These are phyloP conservation scores for Okamejei kenojei DNA, from an alignment of 2,797 vertebrate species.

Conservation along the genomic window DNA sequence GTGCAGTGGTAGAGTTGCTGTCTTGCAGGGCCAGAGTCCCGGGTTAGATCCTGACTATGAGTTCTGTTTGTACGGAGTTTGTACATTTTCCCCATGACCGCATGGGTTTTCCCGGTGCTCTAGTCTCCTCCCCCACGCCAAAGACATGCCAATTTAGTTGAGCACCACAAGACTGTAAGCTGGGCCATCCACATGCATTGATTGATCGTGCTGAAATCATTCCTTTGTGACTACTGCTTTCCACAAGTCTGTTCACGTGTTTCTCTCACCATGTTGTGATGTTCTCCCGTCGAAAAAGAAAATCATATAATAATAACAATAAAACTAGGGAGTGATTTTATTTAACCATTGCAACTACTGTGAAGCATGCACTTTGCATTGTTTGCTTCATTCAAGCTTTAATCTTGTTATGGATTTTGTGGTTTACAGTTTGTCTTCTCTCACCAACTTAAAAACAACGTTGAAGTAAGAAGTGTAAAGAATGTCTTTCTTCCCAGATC, in stretches of 20 bases:
- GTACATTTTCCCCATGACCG: too few relatives aligned
- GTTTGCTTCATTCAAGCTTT: not conserved
- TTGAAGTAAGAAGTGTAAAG: not conserved
- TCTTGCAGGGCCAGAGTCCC: too few relatives aligned
- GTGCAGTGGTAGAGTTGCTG: too few relatives aligned
- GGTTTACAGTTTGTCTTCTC: not conserved
- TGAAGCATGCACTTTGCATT: not conserved
- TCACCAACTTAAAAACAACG: not conserved
- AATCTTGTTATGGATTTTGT: not conserved
- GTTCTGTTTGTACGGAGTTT: too few relatives aligned
- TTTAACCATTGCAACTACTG: not conserved
- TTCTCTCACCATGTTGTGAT: not conserved
- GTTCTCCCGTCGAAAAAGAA: not conserved
- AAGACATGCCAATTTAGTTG: not conserved
- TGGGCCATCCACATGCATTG: not conserved
- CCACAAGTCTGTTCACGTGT: not conserved
- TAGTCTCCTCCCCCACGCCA: too few relatives aligned
- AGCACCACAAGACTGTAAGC: not conserved
- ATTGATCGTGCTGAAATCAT: not conserved
- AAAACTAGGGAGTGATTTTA: not conserved
- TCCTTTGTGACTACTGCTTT: not conserved
- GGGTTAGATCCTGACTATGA: too few relatives aligned
- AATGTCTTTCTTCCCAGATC: not conserved
- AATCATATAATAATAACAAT: not conserved
- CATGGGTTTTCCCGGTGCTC: too few relatives aligned